Percentiles rank a stretch among this genome's conserved stretches.
Conservation (phyloP, 2,797 vertebrate genomes). For the Lagodon rhomboides region DNA sequence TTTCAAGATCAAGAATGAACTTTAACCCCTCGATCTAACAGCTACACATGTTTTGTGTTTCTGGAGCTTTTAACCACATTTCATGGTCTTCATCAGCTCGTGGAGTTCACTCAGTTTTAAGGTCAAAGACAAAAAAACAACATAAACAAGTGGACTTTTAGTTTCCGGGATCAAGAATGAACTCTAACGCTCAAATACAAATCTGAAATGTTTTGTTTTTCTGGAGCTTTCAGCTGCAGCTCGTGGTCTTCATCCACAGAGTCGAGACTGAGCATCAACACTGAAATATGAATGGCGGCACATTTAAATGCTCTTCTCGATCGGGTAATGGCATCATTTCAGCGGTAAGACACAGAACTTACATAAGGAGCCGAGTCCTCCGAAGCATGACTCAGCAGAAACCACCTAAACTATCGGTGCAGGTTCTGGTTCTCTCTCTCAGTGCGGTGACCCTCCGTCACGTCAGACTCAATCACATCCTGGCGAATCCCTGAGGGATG, state of each 20-base stretch:
- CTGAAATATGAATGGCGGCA: not conserved
- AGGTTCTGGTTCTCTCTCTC: conserved; percentile 3
- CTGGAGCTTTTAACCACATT: no score
- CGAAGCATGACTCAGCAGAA: not conserved
- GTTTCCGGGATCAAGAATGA: not conserved
- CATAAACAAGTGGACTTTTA: not conserved
- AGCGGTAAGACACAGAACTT: not conserved
- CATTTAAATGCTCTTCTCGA: not conserved
- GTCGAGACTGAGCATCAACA: not conserved
- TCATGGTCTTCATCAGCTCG: not conserved
- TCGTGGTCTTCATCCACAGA: not conserved
- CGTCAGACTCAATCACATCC: conserved; percentile 14
- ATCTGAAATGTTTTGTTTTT: not conserved
- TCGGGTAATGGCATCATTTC: not conserved
- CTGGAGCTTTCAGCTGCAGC: not conserved
- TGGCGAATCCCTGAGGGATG: not conserved
- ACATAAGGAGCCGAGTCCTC: not conserved
- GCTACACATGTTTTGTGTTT: no score
- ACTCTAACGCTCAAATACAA: not conserved
- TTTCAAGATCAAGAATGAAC: no score
- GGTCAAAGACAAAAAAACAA: not conserved
- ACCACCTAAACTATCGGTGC: not conserved
- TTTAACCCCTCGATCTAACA: no score
- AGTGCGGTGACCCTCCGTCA: not conserved
- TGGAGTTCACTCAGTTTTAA: not conserved